Conservation (phyloP, 2,113 vertebrate species). For the Thunnus thynnus region DNA sequence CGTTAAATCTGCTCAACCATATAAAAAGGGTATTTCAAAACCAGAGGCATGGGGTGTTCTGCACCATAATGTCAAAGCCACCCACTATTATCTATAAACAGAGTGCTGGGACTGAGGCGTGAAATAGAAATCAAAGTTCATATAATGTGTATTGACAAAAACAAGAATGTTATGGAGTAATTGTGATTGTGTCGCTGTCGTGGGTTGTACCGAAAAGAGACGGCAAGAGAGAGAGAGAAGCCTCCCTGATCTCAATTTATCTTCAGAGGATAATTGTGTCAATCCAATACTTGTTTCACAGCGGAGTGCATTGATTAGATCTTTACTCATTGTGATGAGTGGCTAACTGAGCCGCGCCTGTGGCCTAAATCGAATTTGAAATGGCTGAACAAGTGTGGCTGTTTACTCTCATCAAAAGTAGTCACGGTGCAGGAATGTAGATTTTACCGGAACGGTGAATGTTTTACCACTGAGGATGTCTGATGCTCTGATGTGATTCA, state of each 20-base stretch:
- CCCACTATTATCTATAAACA: conserved; percentile 73
- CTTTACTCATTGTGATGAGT: conserved; percentile 83
- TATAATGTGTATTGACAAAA: conserved; percentile 72
- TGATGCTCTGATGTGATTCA: conserved; percentile 28
- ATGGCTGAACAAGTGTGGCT: conserved; percentile 57
- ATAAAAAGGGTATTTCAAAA: conserved; percentile 67
- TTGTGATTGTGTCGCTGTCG: conserved; percentile 54
- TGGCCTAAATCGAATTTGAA: conserved; percentile 66
- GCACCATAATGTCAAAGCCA: conserved; percentile 68
- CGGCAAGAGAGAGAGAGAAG: conserved; percentile 30
- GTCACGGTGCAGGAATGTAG: conserved; percentile 66
- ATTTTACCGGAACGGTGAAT: conserved; percentile 43
- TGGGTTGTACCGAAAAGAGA: conserved; percentile 36
- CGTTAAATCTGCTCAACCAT: conserved; percentile 71
- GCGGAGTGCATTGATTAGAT: conserved; percentile 77
- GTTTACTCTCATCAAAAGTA: conserved; percentile 57
- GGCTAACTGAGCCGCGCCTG: conserved; percentile 83
- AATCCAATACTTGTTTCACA: conserved; percentile 76
- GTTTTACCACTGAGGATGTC: conserved; percentile 39
- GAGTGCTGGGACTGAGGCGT: conserved; percentile 63
- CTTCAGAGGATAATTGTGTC: conserved; percentile 74
- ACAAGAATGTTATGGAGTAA: conserved; percentile 57
- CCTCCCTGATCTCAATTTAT: conserved; percentile 72
- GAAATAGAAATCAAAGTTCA: conserved; percentile 77
- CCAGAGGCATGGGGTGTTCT: conserved; percentile 65